Evolutionary conservation across 2,888 invertebrate species (phyloP).

Genomic region (Dermolepida albohirtum): DNA sequence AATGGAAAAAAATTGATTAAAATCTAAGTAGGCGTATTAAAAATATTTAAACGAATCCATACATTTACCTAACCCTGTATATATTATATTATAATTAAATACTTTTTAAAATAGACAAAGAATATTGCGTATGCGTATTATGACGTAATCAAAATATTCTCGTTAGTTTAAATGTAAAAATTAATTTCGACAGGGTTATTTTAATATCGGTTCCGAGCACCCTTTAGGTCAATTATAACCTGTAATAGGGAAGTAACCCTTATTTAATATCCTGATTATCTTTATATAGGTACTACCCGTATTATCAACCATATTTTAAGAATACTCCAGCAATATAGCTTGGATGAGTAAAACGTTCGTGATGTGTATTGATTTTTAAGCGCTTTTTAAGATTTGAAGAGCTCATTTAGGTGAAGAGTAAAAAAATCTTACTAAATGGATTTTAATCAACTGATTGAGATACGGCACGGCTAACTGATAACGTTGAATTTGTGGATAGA

Average conservation of each 20-base stretch:
- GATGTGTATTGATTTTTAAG: slow-evolving; percentile 22
- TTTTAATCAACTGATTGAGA: slow-evolving; percentile 21
- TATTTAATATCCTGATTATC: slow-evolving; percentile 28
- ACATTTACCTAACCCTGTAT: too few species aligned
- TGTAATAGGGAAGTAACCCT: slow-evolving; percentile 31
- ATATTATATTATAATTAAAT: too few species aligned
- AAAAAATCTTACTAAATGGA: slow-evolving; percentile 27
- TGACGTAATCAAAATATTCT: too few species aligned
- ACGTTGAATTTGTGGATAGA: too few species aligned
- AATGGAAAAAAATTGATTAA: too few species aligned
- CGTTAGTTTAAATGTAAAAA: too few species aligned
- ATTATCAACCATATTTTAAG: slow-evolving; percentile 24
- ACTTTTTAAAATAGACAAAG: too few species aligned
- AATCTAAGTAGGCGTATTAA: too few species aligned
- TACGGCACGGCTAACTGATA: slow-evolving; percentile 11
- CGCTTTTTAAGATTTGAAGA: slow-evolving; percentile 7
- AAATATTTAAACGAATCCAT: too few species aligned
- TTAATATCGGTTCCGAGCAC: too few species aligned
- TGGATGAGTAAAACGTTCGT: slow-evolving; percentile 1
- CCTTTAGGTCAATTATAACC: slow-evolving; percentile 10
- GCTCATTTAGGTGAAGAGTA: slow-evolving; percentile 7
- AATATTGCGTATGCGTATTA: too few species aligned
- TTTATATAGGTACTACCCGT: slow-evolving; percentile 7
- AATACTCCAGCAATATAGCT: slow-evolving; percentile 21
- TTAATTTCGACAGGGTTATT: too few species aligned